Evolutionary conservation across 1,140 invertebrate species (phyloP), one percentile per base, ranked within the genome.

Genomic region (Physella acuta): DNA sequence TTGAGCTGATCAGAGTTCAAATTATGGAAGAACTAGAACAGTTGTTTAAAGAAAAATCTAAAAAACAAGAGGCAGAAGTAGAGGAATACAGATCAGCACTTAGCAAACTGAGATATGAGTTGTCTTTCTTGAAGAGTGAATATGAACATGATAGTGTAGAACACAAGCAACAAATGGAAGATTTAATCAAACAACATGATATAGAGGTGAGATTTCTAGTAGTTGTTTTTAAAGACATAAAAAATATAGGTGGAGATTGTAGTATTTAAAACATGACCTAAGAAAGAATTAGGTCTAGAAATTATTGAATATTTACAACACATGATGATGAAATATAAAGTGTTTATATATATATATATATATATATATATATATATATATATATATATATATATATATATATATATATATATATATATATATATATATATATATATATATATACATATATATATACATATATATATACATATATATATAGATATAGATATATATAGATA

Each of bases 111-210:
- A 78, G 80, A 51, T 81, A 85, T 56, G 83, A 84, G 66, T 71
- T 80, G n/a, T 78, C 77, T 53, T 84, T 85, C 68, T 61, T 84
- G 30, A 83, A 82, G 71, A 77, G 82, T 2, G 82, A 84, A 70
- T 83, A 81, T 71, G 83, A 85, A 37, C 82, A 83, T 64, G 76
- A 79, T 44, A 75, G 74, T 31, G 56, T 71, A 14, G 81, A 84
- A 64, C 77, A 81, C 64, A 74, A 79, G 59, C 74, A 76, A 36
- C 76, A 81, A 36, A 11, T 84, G 26, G 75, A 79, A 26, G 83
- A 85, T 62, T 36, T 83, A 30, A 79, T 77, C 51, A 71, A 83
- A 52, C 78, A 81, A 56, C 78, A 82, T 68, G 82, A 85, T 33
- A 77, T 80, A 37, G 83, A 85, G 80, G 81, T 85, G 58, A 63